A percentile compares a stretch with the other conserved stretches of the same genome.
Conservation (phyloP, 92 coral and sea anemone genomes). For the Epizoanthus scotinus region DNA sequence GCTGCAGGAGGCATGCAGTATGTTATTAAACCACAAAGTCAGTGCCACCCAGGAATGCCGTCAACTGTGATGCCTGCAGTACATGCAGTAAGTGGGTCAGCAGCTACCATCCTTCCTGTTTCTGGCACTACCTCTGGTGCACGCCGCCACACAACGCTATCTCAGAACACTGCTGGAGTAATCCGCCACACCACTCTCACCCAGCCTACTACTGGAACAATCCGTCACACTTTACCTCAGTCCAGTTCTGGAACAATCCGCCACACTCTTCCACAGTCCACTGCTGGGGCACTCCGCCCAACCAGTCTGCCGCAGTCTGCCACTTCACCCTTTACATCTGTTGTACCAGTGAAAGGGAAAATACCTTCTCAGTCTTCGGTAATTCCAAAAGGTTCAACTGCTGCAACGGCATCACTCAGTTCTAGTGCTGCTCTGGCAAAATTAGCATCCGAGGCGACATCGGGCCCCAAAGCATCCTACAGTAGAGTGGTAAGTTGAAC, state of each 20-base stretch:
- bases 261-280: slow-evolving; percentile 72
- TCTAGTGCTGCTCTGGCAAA: slow-evolving; percentile 35
- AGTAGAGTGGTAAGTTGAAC: slow-evolving; percentile 36
- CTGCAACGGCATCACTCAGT: slow-evolving; percentile 39
- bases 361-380: slow-evolving; percentile 42
- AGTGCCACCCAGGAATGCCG: slow-evolving; percentile 68
- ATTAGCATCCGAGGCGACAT: slow-evolving; percentile 10
- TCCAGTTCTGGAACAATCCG: slow-evolving; percentile 54
- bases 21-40: slow-evolving; percentile 87
- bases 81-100: slow-evolving; percentile 51
- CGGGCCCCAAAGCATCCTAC: slow-evolving; percentile 19
- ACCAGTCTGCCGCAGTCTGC: slow-evolving; percentile 77
- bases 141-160: slow-evolving; percentile 9
- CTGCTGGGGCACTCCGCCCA: slow-evolving; percentile 60
- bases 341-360: slow-evolving; percentile 70
- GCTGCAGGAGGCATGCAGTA: slow-evolving; percentile 73
- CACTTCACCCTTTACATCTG: slow-evolving; percentile 79
- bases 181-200: slow-evolving; percentile 22
- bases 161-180: slow-evolving; percentile 30
- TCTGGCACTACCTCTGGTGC: slow-evolving; percentile 35
- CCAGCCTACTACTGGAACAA: slow-evolving; percentile 23
- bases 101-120: slow-evolving; percentile 1
- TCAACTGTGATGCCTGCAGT: slow-evolving; percentile 44
- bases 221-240: slow-evolving; percentile 34
- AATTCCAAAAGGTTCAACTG: slow-evolving; percentile 26